Conservation (phyloP, 1,140 invertebrate species). For the Dreissena rostriformis region DNA sequence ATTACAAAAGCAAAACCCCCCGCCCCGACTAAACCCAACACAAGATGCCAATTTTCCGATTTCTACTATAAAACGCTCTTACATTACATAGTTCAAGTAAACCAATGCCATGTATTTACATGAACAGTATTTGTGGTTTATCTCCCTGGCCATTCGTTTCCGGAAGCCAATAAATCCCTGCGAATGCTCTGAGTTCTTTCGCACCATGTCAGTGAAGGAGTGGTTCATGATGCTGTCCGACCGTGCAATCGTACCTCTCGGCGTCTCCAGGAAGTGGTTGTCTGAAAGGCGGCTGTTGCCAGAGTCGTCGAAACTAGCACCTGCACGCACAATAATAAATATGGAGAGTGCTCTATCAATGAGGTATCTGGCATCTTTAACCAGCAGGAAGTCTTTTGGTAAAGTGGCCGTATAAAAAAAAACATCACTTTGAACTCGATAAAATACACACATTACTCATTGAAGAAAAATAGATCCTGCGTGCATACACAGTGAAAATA, state of each 20-base stretch:
- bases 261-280: neutral
- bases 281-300: neutral
- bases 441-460: neutral
- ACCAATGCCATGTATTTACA: conserved; percentile 11
- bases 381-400: neutral
- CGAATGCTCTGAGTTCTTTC: conserved; percentile 20
- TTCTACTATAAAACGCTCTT: too few relatives aligned
- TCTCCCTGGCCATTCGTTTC: conserved; percentile 27
- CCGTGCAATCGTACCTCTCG: neutral
- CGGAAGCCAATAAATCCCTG: conserved; percentile 18
- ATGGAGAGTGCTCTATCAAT: neutral
- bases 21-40: neutral
- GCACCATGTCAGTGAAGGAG: conserved; percentile 29
- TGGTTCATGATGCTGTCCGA: conserved; percentile 41
- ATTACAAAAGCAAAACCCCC: too few relatives aligned
- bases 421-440: neutral
- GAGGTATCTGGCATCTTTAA: neutral
- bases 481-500: too few relatives aligned
- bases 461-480: too few relatives aligned
- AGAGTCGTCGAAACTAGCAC: conserved; percentile 33
- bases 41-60: neutral
- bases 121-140: conserved; percentile 52
- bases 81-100: too few relatives aligned
- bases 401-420: neutral
- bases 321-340: conserved; percentile 1